These are phyloP conservation scores for Lagenorhynchus albirostris DNA, from an alignment of 2,113 vertebrate genomes.

Conservation along the genomic window DNA sequence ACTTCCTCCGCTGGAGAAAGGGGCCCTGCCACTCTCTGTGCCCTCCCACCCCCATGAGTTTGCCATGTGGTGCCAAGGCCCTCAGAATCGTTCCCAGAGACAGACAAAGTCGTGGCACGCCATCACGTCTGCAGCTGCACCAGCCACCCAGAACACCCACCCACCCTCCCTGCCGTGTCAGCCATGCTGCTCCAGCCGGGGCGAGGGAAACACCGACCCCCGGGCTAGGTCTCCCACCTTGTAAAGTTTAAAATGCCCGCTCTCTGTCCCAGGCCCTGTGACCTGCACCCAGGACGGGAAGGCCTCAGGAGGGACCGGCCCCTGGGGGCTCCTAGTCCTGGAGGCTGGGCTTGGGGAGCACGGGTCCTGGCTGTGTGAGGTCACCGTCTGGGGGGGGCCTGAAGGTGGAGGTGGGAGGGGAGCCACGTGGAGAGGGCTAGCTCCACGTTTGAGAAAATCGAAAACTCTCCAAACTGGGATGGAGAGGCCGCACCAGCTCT, in stretches of 20 bases:
- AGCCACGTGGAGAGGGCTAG: background rate
- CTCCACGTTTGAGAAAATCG: background rate
- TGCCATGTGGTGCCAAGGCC: accelerated
- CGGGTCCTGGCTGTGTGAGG: accelerated
- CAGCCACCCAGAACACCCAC: background rate
- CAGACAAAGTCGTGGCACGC: accelerated
- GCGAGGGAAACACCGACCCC: accelerated
- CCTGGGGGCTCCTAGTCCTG: background rate
- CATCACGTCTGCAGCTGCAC: accelerated
- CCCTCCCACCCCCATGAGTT: accelerated
- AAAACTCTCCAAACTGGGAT: background rate
- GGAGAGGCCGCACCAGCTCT: background rate
- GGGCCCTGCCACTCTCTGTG: accelerated
- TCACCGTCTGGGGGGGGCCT: background rate
- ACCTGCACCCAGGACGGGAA: background rate
- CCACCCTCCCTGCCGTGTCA: accelerated
- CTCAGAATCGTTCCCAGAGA: background rate
- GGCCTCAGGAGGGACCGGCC: background rate
- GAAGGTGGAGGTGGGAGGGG: background rate
- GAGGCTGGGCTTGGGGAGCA: background rate
- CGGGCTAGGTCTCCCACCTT: accelerated
- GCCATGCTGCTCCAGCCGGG: accelerated
- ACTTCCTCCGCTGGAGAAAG: accelerated
- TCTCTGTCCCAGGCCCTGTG: background rate
- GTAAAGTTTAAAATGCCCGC: accelerated